Evolutionary conservation across 2,888 invertebrate species (phyloP).

Genomic region (Euspilapteryx auroguttella): DNA sequence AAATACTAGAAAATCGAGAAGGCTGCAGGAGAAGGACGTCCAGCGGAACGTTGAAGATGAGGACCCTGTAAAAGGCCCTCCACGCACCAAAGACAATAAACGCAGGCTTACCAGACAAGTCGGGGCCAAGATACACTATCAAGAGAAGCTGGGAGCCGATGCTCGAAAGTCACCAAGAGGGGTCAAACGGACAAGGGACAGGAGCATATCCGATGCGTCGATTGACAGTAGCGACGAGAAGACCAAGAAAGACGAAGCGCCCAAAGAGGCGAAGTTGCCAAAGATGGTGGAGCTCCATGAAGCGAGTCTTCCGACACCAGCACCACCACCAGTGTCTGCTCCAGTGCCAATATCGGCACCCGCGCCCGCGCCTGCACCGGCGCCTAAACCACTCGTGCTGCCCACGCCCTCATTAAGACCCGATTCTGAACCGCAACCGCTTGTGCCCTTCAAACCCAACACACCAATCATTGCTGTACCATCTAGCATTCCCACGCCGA

Average conservation of each 20-base stretch:
- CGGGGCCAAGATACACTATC: constrained; percentile 21
- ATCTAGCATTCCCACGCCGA: constrained; percentile 22
- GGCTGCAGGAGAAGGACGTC: constrained; percentile 78
- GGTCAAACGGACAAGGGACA: constrained; percentile 62
- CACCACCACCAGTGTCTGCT: constrained; percentile 17
- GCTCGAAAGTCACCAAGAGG: constrained; percentile 68
- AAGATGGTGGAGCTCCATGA: constrained; percentile 14
- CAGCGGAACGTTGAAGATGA: constrained; percentile 88
- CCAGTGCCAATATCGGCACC: constrained; percentile 8
- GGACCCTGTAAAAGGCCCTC: constrained; percentile 77
- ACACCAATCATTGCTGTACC: constrained; percentile 8
- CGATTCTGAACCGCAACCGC: too few relatives aligned
- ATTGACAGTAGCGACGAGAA: constrained; percentile 66
- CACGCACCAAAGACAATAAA: constrained; percentile 22
- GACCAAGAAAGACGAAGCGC: constrained; percentile 24
- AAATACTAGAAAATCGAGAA: constrained; percentile 79
- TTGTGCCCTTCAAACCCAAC: too few relatives aligned
- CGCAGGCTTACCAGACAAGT: constrained; percentile 61
- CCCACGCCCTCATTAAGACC: too few relatives aligned
- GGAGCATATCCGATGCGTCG: constrained; percentile 68
- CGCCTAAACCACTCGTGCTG: constrained; percentile 11
- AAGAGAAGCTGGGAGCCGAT: constrained; percentile 26
- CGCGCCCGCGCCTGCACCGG: constrained; percentile 7
- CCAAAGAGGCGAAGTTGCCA: constrained; percentile 23
- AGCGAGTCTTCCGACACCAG: not conserved